Percentiles rank a stretch among this genome's conserved stretches.
These are phyloP conservation scores for Aphelenchoides bicaudatus DNA, from an alignment of 2,888 invertebrate genomes.

Conservation along the genomic window DNA sequence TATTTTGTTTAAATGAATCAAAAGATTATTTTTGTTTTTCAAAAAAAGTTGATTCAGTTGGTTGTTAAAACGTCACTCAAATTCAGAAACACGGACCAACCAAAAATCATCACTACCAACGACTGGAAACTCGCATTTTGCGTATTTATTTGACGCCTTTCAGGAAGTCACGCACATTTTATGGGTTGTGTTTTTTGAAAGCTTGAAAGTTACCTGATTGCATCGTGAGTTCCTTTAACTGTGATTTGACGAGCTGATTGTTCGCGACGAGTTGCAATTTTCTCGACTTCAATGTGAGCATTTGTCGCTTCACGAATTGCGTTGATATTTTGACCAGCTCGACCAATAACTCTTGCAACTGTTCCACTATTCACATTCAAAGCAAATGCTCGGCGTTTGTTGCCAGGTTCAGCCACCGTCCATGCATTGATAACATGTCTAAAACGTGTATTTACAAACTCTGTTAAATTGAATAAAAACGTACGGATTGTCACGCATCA, in stretches of 20 bases:
- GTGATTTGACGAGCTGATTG: slow-evolving; percentile 90
- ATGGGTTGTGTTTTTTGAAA: background rate
- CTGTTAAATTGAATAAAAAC: too few relatives aligned
- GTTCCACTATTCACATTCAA: slow-evolving; percentile 69
- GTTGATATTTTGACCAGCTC: slow-evolving; percentile 94
- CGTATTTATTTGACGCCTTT: background rate
- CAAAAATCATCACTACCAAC: too few relatives aligned
- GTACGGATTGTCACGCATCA: slow-evolving; percentile 8
- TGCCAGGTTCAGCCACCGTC: slow-evolving; percentile 12
- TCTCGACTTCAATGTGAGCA: slow-evolving; percentile 82
- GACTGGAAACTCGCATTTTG: too few relatives aligned
- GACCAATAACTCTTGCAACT: slow-evolving; percentile 92
- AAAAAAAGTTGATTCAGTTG: too few relatives aligned
- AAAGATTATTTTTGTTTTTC: background rate
- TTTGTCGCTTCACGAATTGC: slow-evolving; percentile 92
- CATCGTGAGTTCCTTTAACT: slow-evolving; percentile 68
- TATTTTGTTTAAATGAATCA: slow-evolving; percentile 10
- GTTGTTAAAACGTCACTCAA: slow-evolving; percentile 14
- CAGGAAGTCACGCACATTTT: background rate
- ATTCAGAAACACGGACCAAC: background rate
- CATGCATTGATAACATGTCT: too few relatives aligned
- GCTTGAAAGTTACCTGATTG: slow-evolving; percentile 32
- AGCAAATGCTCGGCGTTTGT: slow-evolving; percentile 19
- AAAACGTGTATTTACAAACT: too few relatives aligned
- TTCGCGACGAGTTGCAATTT: slow-evolving; percentile 70